phyloP scores from a whole-genome alignment of 2,888 invertebrate genomes.

The Apotomis capreana region DNA sequence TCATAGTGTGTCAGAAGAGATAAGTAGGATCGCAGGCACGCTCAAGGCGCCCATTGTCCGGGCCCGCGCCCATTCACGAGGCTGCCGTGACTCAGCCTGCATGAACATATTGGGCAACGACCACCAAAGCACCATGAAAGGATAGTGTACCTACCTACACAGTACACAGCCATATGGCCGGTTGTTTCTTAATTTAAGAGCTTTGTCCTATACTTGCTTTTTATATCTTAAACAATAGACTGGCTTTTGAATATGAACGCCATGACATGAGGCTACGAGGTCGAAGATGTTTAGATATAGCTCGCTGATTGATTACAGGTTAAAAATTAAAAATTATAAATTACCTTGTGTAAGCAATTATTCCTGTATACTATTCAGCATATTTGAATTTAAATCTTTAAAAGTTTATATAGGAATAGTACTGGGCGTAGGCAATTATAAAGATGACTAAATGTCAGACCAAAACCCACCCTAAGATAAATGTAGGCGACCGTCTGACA shows the following conservation, averaged over 20 bases:
- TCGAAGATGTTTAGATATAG: no score
- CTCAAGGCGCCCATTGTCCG: slow-evolving; percentile 57
- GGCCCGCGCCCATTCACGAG: slow-evolving; percentile 63
- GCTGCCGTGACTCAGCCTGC: slow-evolving; percentile 50
- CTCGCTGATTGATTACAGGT: no score
- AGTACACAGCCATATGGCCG: slow-evolving; percentile 12
- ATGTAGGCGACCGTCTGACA: slow-evolving; percentile 30
- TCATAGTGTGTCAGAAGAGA: slow-evolving; percentile 30
- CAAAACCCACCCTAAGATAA: slow-evolving; percentile 16
- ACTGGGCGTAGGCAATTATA: slow-evolving; percentile 1
- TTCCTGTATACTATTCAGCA: no score
- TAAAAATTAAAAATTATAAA: no score
- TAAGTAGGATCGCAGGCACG: slow-evolving; percentile 45
- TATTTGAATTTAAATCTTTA: background rate
- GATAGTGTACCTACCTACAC: slow-evolving; percentile 12
- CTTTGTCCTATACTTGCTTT: background rate
- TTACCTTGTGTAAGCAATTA: no score
- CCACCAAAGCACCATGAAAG: slow-evolving; percentile 44
- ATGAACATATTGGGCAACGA: slow-evolving; percentile 54
- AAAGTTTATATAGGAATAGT: background rate
- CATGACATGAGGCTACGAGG: no score
- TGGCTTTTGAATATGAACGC: no score
- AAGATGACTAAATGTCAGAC: slow-evolving; percentile 1
- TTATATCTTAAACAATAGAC: no score
- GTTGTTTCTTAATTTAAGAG: background rate